Percentiles rank a stretch among this genome's conserved stretches.
Conservation (phyloP, 2,113 vertebrate genomes). For the Narcine bancroftii region DNA sequence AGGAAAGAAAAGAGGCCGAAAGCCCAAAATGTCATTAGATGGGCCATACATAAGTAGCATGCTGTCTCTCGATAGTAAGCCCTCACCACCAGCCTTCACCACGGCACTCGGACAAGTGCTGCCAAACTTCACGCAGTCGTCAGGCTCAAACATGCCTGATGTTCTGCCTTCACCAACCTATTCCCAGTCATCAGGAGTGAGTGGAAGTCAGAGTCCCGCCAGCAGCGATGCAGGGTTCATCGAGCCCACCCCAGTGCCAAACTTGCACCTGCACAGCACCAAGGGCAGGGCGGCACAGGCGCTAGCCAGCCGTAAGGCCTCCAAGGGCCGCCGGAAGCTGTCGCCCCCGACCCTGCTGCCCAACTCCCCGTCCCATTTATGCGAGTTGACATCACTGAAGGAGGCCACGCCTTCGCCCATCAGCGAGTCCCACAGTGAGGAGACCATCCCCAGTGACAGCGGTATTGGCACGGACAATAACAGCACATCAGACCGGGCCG, state of each 20-base stretch:
- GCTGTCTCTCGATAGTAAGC: slow-evolving; percentile 43
- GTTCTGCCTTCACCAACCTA: slow-evolving; percentile 77
- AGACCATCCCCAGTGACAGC: slow-evolving; percentile 81
- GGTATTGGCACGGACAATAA: slow-evolving; percentile 87
- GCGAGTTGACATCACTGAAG: slow-evolving; percentile 71
- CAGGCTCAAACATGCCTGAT: slow-evolving; percentile 53
- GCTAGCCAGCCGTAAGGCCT: slow-evolving; percentile 61
- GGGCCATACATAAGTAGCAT: slow-evolving; percentile 40
- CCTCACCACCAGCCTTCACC: slow-evolving; percentile 57
- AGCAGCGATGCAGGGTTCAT: slow-evolving; percentile 77
- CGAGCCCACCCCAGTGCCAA: slow-evolving; percentile 80
- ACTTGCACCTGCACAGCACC: slow-evolving; percentile 58
- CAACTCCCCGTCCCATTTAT: slow-evolving; percentile 74
- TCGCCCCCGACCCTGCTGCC: slow-evolving; percentile 67
- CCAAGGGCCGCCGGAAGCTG: slow-evolving; percentile 57
- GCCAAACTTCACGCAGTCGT: slow-evolving; percentile 61
- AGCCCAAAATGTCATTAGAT: slow-evolving; percentile 73
- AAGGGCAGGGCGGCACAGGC: slow-evolving; percentile 65
- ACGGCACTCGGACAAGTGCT: slow-evolving; percentile 57
- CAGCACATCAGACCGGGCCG: slow-evolving; percentile 75
- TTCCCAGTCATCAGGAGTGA: slow-evolving; percentile 69
- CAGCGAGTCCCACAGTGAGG: slow-evolving; percentile 91
- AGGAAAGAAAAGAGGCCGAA: slow-evolving; percentile 90
- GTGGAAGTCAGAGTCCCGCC: slow-evolving; percentile 80
- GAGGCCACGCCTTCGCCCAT: slow-evolving; percentile 86